phyloP scores from a whole-genome alignment of 2,888 invertebrate genomes.

The Octonoba sinensis region DNA sequence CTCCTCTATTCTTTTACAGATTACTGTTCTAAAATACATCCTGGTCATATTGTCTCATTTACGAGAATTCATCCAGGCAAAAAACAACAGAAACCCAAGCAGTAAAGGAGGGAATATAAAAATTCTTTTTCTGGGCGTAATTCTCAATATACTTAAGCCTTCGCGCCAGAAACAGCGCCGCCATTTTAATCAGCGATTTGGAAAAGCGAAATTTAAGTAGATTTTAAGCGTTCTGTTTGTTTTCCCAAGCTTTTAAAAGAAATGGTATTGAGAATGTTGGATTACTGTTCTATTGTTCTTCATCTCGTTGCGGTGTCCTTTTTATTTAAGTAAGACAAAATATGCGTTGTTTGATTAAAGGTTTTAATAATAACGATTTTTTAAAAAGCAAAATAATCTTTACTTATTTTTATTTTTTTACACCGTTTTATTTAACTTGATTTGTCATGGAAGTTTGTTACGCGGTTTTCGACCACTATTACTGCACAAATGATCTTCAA shows the following conservation, averaged over 20 bases:
- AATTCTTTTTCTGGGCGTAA: slow-evolving; percentile 14
- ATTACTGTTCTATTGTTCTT: too few species aligned
- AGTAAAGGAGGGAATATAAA: slow-evolving; percentile 1
- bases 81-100: not conserved
- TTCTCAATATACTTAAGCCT: slow-evolving; percentile 22
- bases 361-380: too few species aligned
- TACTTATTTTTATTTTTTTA: too few species aligned
- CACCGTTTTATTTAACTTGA: too few species aligned
- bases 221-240: slow-evolving; percentile 36
- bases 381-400: too few species aligned
- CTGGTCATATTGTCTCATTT: slow-evolving; percentile 45
- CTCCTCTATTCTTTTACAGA: slow-evolving; percentile 15
- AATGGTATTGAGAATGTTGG: too few species aligned
- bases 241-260: not conserved
- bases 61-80: not conserved
- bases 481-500: too few species aligned
- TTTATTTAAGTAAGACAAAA: too few species aligned
- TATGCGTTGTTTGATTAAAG: too few species aligned
- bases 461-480: too few species aligned
- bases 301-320: too few species aligned
- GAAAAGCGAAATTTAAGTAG: slow-evolving; percentile 42
- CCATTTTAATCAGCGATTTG: slow-evolving; percentile 45
- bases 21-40: slow-evolving; percentile 30
- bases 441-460: too few species aligned
- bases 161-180: slow-evolving; percentile 32